Conservation (phyloP, 2,113 vertebrate species). For the Microtus richardsoni region DNA sequence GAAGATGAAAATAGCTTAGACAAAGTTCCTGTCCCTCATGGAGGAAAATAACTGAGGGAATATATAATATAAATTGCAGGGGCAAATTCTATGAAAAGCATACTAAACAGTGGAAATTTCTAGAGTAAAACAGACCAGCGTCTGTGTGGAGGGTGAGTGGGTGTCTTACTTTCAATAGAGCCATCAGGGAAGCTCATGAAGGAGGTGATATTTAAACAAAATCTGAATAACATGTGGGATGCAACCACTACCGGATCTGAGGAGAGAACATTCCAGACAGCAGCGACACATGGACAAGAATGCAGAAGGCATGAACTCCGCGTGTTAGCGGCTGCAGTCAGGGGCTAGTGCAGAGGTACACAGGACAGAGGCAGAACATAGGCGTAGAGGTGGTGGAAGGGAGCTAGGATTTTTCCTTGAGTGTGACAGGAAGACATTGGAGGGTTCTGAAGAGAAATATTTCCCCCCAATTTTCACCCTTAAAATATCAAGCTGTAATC, state of each 20-base stretch:
- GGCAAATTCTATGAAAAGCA: background rate
- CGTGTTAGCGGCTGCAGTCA: background rate
- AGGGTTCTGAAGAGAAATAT: background rate
- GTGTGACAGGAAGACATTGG: background rate
- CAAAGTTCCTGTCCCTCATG: background rate
- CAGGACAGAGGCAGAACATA: background rate
- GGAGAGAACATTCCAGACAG: background rate
- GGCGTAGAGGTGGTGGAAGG: background rate
- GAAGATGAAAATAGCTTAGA: background rate
- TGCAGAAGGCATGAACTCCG: background rate
- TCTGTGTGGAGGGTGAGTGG: background rate
- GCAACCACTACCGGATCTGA: background rate
- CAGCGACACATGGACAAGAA: background rate
- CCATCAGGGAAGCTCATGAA: background rate
- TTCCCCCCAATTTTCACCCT: background rate
- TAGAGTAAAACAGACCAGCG: background rate
- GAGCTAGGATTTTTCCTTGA: background rate
- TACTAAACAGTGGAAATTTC: background rate
- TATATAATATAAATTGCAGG: background rate
- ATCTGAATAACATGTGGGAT: background rate
- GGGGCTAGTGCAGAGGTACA: fast-evolving
- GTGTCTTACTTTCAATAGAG: background rate
- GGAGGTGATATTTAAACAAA: background rate
- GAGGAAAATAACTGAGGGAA: background rate
- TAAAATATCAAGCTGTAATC: background rate